These are phyloP conservation scores for Bos javanicus DNA, from an alignment of 2,113 vertebrate species.

Conservation along the genomic window DNA sequence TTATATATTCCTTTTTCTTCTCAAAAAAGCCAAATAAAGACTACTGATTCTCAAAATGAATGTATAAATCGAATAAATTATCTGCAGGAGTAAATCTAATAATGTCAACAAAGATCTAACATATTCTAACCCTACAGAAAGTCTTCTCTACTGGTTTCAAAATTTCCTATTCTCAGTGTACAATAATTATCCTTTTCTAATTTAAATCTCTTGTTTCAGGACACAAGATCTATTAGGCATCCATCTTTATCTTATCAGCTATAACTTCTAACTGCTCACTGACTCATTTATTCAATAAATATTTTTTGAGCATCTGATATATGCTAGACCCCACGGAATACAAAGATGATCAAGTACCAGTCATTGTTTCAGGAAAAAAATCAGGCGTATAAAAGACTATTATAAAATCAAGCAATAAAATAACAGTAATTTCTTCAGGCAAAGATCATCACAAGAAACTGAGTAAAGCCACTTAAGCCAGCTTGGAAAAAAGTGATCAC, in stretches of 20 bases:
- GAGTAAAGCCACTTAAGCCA: neutral
- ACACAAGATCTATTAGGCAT: neutral
- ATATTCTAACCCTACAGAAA: neutral
- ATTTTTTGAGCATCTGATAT: neutral
- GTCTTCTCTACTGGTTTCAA: neutral
- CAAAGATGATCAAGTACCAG: neutral
- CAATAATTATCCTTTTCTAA: neutral
- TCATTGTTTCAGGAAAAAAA: neutral
- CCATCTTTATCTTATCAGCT: neutral
- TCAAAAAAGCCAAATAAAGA: neutral
- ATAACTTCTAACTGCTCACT: neutral
- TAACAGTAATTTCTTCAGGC: neutral
- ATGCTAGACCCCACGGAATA: neutral
- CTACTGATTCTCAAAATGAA: neutral
- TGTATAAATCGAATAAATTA: neutral
- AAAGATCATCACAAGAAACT: neutral
- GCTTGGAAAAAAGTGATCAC: neutral
- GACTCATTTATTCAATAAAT: neutral
- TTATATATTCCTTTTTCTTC: neutral
- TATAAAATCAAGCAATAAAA: neutral
- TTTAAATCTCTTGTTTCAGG: slow-evolving; percentile 19
- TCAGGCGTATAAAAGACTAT: neutral
- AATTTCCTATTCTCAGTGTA: neutral
- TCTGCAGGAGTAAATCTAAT: neutral
- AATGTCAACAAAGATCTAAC: neutral